Evolutionary conservation across 2,888 invertebrate genomes (phyloP).

Genomic region (Dusona sp.): DNA sequence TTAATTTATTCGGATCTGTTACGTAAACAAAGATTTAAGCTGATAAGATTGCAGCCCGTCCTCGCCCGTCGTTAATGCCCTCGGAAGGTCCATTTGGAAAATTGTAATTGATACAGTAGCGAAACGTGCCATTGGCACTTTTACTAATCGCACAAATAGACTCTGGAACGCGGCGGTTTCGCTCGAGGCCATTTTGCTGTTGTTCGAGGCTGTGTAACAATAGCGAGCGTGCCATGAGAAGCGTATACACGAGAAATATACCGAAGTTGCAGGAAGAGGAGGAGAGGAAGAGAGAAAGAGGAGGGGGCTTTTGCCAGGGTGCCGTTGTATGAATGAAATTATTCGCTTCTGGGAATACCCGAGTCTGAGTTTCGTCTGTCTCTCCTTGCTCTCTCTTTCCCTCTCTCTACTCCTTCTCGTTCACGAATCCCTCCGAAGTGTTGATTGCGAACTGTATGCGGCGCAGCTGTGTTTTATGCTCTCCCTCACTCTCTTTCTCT

Average conservation of each 20-base stretch:
- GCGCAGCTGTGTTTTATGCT: constrained; percentile 84
- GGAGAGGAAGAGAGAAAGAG: background rate
- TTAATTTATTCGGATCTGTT: background rate
- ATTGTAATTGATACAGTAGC: constrained; percentile 36
- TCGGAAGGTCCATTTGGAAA: constrained; percentile 37
- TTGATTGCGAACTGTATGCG: constrained; percentile 81
- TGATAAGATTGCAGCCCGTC: constrained; percentile 16
- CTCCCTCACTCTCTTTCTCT: constrained; percentile 26
- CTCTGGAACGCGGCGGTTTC: constrained; percentile 38
- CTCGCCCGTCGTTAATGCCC: constrained; percentile 15
- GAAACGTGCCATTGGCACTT: constrained; percentile 61
- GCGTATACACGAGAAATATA: constrained; percentile 74
- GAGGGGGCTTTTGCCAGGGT: constrained; percentile 76
- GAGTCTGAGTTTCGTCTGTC: constrained; percentile 67
- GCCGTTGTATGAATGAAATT: constrained; percentile 84
- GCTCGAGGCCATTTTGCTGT: constrained; percentile 72
- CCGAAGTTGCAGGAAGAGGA: constrained; percentile 12
- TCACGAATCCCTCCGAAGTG: constrained; percentile 73
- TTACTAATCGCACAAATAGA: constrained; percentile 59
- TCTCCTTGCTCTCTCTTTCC: constrained; percentile 38
- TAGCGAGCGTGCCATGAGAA: constrained; percentile 80
- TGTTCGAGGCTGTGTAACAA: constrained; percentile 80
- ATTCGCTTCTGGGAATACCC: constrained; percentile 83
- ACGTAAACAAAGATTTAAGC: background rate
- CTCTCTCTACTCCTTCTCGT: constrained; percentile 34